Base-by-base conservation (phyloP, 1,140 invertebrate species). In the Rhyacophila brunnea region DNA sequence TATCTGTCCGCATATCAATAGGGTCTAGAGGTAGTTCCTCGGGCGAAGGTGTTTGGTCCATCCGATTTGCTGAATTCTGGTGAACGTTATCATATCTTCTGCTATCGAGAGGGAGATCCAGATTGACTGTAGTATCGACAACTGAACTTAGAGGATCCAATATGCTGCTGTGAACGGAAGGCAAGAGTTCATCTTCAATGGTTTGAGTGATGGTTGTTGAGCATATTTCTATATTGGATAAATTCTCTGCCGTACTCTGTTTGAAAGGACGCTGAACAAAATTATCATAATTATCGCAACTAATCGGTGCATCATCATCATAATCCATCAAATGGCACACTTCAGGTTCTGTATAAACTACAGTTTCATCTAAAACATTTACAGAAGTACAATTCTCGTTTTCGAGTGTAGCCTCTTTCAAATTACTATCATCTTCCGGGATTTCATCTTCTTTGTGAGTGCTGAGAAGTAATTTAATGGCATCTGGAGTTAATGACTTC, bases 21-120 rank as follows among this genome's bases (percentile, higher is more conserved):
- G 85, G 85, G 72, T 91, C 89, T 10, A 92, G 74, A 0, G 90
- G 90, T 36, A 92, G 73, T 67, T 92, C 90, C 71, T 92, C 89
- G 0, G 88, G 85, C 0, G 89, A 92, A 1, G 89, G 89, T 1
- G 89, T 91, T 65, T 90, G 81, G 66, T 91, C 88, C 63, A 85
- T 78, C 50, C 84, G 68, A 49, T 72, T 72, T 10, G 64, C 67
- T n/a, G 71, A 68, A 61, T 34, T 69, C 62, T 69, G 77, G 67
- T 60, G 71, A 63, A 68, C 67, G 66, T 65, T 71, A 72, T 70
- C 72, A 45, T 52, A 64, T 54, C 72, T 70, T 58, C 72, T 80
- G 64, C 67, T 70, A 62, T 81, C 78, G 34, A 82, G 65, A n/a
- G 81, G 79, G 49, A 85, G 70, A 56, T 85, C 82, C 66, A 84